Base-by-base conservation (phyloP, 2,113 vertebrate species). In the Heliornis fulica region DNA sequence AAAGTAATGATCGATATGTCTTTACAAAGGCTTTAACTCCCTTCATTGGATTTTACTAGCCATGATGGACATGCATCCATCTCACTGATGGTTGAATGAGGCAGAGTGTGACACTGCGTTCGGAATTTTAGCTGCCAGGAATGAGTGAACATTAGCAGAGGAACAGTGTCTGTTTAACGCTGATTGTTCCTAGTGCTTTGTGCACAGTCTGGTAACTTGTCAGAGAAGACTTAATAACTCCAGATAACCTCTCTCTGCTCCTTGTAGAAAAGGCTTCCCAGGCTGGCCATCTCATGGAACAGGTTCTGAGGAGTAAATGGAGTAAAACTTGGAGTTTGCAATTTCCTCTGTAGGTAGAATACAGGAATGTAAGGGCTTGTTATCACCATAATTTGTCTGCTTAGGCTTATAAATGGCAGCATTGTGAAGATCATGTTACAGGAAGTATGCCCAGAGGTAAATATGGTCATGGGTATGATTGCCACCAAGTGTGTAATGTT, bases 401-500 rank as follows among this genome's bases (percentile, higher is more conserved):
- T 93, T 93, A 87, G 95, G 89, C 77, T 95, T 91, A 83, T 94
- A 94, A 96, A 83, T 78, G 80, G 56, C 72, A 82, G 77, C 54
- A 50, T 95, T 59, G 87, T 93, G 91, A 84, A 46, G 77, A 75
- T 64, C 6, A 6, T 45, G 64, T 87, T 91, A 66, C 51, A 91
- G 77, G 79, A 95, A 96, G 65, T 66, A 69, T 93, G 72, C 84
- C 69, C 57, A 28, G 87, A 89, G 92, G 79, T 95, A 94, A 93
- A 92, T 88, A 66, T 90, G 90, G 89, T 51, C 0, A 8, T 89
- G 81, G 87, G 83, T 97, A 81, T 89, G 89, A 92, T 95, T 92
- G 92, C 94, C 94, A 94, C 96, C 94, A 94, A 97, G 94, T 90
- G 95, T 93, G 96, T 96, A 95, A 94, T 94, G 90, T 93, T 94